Evolutionary conservation across 2,113 vertebrate genomes (phyloP).

Genomic region (Camelus dromedarius): DNA sequence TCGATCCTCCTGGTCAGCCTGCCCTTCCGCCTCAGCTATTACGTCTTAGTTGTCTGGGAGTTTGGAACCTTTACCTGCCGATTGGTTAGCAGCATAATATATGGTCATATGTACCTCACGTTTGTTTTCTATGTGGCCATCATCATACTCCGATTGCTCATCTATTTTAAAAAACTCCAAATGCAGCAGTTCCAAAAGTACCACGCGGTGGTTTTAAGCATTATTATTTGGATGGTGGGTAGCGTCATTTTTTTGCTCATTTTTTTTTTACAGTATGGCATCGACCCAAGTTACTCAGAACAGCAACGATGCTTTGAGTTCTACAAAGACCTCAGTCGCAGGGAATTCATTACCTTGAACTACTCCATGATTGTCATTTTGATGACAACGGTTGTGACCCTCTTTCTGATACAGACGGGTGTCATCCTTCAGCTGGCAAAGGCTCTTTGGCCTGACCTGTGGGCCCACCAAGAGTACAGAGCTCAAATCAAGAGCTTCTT

Average conservation of each 20-base stretch:
- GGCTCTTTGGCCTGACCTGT: constrained; percentile 79
- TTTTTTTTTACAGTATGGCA: constrained; percentile 76
- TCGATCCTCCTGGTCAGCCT: constrained; percentile 82
- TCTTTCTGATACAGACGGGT: constrained; percentile 73
- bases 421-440: constrained; percentile 72
- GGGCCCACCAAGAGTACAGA: constrained; percentile 81
- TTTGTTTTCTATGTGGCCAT: constrained; percentile 81
- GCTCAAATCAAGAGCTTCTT: constrained; percentile 86
- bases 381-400: constrained; percentile 58
- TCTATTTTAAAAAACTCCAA: constrained; percentile 78
- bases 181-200: constrained; percentile 65
- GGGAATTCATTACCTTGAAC: constrained; percentile 46
- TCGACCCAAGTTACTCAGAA: background rate
- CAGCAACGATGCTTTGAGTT: constrained; percentile 83
- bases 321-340: constrained; percentile 65
- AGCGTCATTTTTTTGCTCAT: constrained; percentile 60
- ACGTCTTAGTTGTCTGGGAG: constrained; percentile 77
- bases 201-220: constrained; percentile 53
- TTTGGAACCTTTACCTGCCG: constrained; percentile 76
- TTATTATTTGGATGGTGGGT: constrained; percentile 79
- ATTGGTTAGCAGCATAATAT: constrained; percentile 72
- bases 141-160: constrained; percentile 57
- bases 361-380: constrained; percentile 70
- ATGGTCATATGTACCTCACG: constrained; percentile 85
- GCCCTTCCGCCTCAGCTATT: constrained; percentile 85